Evolutionary conservation across 1,140 invertebrate genomes (phyloP).

Genomic region (Zaprionus taronus): DNA sequence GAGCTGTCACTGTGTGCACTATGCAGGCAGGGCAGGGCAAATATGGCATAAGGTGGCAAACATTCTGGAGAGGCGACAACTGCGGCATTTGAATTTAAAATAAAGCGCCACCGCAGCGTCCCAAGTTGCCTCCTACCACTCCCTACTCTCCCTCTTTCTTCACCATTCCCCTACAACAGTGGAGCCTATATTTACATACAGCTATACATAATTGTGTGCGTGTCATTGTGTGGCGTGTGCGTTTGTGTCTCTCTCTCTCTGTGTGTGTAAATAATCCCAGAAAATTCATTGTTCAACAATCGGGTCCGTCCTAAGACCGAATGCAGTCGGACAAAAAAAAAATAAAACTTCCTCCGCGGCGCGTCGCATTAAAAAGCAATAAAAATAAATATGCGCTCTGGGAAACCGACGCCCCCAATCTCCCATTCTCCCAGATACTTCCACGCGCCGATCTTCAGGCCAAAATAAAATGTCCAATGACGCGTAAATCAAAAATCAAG

Average conservation of each 20-base stretch:
- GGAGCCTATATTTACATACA: conserved; percentile 41
- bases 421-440: not conserved
- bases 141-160: conserved; percentile 1
- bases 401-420: conserved; percentile 52
- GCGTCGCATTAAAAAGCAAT: conserved; percentile 79
- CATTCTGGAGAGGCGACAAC: conserved; percentile 11
- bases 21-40: conserved; percentile 38
- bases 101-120: conserved; percentile 62
- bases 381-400: conserved; percentile 78
- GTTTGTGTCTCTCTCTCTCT: not conserved
- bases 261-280: conserved; percentile 68
- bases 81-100: conserved; percentile 78
- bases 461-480: conserved; percentile 77
- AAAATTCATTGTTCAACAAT: conserved; percentile 77
- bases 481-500: conserved; percentile 81
- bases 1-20: conserved; percentile 1
- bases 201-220: conserved; percentile 2
- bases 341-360: conserved; percentile 76
- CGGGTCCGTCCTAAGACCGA: conserved; percentile 10
- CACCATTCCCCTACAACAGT: not conserved
- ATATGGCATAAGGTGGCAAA: conserved; percentile 74
- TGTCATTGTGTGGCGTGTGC: conserved; percentile 3
- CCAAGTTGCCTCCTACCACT: not conserved
- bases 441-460: conserved; percentile 41
- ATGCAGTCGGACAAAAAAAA: conserved; percentile 61